Evolutionary conservation across 2,888 invertebrate species (phyloP).

Genomic region (Linnaemya tessellans): DNA sequence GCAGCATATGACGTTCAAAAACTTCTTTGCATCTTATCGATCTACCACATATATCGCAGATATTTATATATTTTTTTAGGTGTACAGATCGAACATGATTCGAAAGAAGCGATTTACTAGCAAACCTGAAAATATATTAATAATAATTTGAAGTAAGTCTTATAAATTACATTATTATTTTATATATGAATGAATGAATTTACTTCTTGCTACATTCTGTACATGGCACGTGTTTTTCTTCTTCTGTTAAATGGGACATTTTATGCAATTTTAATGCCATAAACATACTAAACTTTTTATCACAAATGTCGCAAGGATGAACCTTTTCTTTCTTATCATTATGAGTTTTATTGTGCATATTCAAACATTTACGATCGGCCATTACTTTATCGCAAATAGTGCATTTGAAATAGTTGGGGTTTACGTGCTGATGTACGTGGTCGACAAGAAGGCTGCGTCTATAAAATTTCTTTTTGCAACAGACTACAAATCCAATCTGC

Average conservation of each 20-base stretch:
- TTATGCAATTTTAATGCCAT: slow-evolving; percentile 78
- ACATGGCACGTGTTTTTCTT: slow-evolving; percentile 79
- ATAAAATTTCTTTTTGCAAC: slow-evolving; percentile 81
- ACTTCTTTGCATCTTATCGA: slow-evolving; percentile 78
- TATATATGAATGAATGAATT: background rate
- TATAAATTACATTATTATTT: background rate
- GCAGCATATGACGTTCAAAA: slow-evolving; percentile 79
- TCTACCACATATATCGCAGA: slow-evolving; percentile 82
- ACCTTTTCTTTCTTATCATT: slow-evolving; percentile 76
- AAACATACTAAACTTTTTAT: slow-evolving; percentile 79
- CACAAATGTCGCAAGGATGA: slow-evolving; percentile 79
- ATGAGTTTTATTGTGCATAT: slow-evolving; percentile 79
- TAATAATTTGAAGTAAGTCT: background rate
- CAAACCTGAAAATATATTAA: slow-evolving; percentile 75
- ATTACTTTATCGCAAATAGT: slow-evolving; percentile 78
- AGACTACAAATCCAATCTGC: slow-evolving; percentile 78
- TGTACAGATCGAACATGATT: slow-evolving; percentile 80
- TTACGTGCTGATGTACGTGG: slow-evolving; percentile 80
- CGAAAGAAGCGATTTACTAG: slow-evolving; percentile 77
- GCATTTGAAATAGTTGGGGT: slow-evolving; percentile 81
- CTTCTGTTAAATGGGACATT: slow-evolving; percentile 79
- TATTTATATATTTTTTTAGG: slow-evolving; percentile 79
- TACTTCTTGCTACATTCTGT: slow-evolving; percentile 76
- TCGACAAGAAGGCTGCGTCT: slow-evolving; percentile 80
- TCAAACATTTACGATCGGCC: slow-evolving; percentile 78